These are phyloP conservation scores for Elanus axillaris DNA, from an alignment of 2,113 vertebrate species.

Conservation along the genomic window DNA sequence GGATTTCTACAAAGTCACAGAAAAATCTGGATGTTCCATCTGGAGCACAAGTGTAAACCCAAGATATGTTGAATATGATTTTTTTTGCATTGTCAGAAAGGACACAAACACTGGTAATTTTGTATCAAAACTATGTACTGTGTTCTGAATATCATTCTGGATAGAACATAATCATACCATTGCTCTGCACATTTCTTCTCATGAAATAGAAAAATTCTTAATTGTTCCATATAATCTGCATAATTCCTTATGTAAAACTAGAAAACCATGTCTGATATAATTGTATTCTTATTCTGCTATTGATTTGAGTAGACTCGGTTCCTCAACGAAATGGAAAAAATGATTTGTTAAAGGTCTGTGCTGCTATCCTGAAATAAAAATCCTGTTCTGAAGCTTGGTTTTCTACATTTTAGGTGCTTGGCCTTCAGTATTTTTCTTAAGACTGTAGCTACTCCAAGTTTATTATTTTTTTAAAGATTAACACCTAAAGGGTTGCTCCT, in stretches of 20 bases:
- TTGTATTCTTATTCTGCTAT: background rate
- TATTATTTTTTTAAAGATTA: background rate
- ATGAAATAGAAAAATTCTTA: background rate
- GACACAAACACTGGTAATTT: background rate
- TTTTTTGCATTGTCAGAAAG: background rate
- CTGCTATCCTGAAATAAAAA: background rate
- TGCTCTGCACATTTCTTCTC: background rate
- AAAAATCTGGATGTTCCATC: background rate
- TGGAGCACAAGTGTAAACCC: background rate
- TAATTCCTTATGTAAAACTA: background rate
- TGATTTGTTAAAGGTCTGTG: background rate
- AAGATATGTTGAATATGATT: background rate
- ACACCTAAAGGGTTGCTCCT: background rate
- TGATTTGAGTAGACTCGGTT: background rate
- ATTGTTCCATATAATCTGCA: background rate
- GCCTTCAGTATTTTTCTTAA: background rate
- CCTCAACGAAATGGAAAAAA: background rate
- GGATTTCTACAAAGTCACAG: background rate
- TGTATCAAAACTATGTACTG: background rate
- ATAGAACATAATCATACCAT: background rate
- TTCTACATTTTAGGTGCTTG: background rate
- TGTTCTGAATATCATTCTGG: background rate
- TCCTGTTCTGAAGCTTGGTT: background rate
- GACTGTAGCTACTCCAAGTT: background rate
- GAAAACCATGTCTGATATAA: background rate